Percentiles rank a stretch among this genome's conserved stretches.
Evolutionary conservation across 2,113 vertebrate genomes (phyloP).

Genomic region (Alces alces): DNA sequence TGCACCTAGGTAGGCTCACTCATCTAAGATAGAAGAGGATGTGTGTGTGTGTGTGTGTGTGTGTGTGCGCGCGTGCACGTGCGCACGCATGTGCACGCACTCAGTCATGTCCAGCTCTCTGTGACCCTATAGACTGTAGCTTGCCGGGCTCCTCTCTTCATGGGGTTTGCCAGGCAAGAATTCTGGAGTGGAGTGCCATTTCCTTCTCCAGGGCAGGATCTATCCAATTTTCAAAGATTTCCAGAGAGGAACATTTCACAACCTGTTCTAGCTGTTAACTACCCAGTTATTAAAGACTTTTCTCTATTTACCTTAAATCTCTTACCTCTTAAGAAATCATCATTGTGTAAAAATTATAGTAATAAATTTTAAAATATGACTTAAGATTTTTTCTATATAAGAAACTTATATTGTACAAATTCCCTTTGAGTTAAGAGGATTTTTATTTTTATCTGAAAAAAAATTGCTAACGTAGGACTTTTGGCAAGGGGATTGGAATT

Average conservation of each 20-base stretch:
- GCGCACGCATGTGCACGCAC: fast-evolving
- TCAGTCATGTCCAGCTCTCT: neutral
- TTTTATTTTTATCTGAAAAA: conserved; percentile 65
- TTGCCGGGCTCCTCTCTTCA: neutral
- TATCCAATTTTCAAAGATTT: conserved; percentile 29
- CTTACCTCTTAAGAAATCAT: conserved; percentile 44
- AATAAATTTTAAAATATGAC: conserved; percentile 30
- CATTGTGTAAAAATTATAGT: conserved; percentile 21
- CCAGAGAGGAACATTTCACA: conserved; percentile 29
- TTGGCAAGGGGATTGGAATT: conserved; percentile 51
- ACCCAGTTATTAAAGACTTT: conserved; percentile 17
- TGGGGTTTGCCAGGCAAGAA: neutral
- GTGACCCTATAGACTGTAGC: neutral
- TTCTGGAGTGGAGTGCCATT: neutral
- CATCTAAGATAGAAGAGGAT: neutral
- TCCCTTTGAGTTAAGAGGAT: conserved; percentile 34
- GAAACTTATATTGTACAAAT: conserved; percentile 46
- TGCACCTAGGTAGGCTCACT: neutral
- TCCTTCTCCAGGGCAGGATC: neutral
- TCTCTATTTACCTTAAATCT: conserved; percentile 8
- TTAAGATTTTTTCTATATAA: conserved; percentile 44
- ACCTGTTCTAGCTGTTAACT: conserved; percentile 39
- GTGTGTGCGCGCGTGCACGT: neutral
- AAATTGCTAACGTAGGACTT: conserved; percentile 59
- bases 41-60: neutral